A percentile compares a stretch with the other conserved stretches of the same genome.
phyloP scores from a whole-genome alignment of 2,888 invertebrate genomes.

The Lampropteryx suffumata region DNA sequence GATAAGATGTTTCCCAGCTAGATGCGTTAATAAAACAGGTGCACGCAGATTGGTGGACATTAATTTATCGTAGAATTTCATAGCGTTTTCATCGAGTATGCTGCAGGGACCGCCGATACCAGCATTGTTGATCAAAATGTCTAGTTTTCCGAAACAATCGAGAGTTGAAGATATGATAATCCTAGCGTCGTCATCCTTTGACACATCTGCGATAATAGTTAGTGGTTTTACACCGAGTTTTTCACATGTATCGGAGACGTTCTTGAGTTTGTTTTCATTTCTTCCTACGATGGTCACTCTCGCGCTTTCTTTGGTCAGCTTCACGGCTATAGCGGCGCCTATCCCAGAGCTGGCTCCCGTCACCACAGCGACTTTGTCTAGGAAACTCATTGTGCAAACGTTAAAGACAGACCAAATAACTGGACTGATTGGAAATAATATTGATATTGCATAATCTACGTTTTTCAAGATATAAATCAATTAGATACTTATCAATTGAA shows the following conservation, averaged over 20 bases:
- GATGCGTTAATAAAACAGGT: conserved; percentile 37
- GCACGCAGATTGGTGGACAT: conserved; percentile 44
- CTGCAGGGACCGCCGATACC: conserved; percentile 30
- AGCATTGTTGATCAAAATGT: conserved; percentile 46
- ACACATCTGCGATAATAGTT: conserved; percentile 40
- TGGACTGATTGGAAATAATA: no score
- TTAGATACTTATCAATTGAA: no score
- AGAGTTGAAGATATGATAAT: conserved; percentile 38
- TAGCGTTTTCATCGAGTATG: conserved; percentile 33
- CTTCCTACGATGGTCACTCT: conserved; percentile 36
- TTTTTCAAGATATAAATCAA: no score
- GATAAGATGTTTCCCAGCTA: conserved; percentile 40
- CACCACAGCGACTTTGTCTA: conserved; percentile 48
- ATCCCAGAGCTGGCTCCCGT: conserved; percentile 54
- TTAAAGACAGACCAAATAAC: not conserved
- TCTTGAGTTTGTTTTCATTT: conserved; percentile 36
- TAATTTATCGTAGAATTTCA: conserved; percentile 38
- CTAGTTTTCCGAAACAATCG: conserved; percentile 35
- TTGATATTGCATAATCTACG: no score
- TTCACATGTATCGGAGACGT: conserved; percentile 25
- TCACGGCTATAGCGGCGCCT: conserved; percentile 48
- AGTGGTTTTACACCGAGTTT: conserved; percentile 33
- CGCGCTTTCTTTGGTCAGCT: conserved; percentile 34
- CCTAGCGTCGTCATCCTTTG: conserved; percentile 37
- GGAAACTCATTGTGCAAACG: conserved; percentile 41